Evolutionary conservation across 1,140 invertebrate species (phyloP).

Genomic region (Orussus abietinus): DNA sequence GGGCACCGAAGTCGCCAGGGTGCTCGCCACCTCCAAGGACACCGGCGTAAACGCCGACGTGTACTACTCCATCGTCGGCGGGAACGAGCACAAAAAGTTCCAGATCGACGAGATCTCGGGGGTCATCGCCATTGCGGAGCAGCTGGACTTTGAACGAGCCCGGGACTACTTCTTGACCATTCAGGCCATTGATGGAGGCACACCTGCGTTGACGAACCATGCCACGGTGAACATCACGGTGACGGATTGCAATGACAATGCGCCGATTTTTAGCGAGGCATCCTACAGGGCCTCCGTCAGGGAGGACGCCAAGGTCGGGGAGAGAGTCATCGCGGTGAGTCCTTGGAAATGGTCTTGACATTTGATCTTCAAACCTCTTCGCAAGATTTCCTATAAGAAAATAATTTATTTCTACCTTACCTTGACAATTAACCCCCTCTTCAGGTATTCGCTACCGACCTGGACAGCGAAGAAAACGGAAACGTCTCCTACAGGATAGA

Average conservation of each 20-base stretch:
- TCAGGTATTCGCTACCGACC: constrained; percentile 70
- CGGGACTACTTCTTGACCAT: constrained; percentile 86
- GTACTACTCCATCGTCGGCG: constrained; percentile 82
- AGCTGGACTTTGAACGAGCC: constrained; percentile 80
- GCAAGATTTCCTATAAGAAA: constrained; percentile 8
- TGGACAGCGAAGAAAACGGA: constrained; percentile 78
- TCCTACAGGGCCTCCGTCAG: constrained; percentile 74
- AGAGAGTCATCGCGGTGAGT: constrained; percentile 67
- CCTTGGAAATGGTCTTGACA: no score
- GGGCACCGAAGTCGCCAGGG: constrained; percentile 73
- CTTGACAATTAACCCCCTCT: no score
- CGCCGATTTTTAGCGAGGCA: constrained; percentile 76
- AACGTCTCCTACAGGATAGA: constrained; percentile 74
- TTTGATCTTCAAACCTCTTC: no score
- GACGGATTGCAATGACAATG: constrained; percentile 86
- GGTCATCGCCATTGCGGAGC: constrained; percentile 70
- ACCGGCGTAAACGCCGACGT: constrained; percentile 91
- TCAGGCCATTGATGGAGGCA: constrained; percentile 82
- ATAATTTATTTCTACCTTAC: no score
- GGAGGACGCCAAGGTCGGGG: constrained; percentile 72
- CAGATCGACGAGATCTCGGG: constrained; percentile 70
- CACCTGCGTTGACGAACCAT: constrained; percentile 79
- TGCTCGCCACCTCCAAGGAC: constrained; percentile 88
- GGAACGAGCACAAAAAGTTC: constrained; percentile 85
- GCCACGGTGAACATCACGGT: constrained; percentile 86